These are phyloP conservation scores for Crypturellus tataupa DNA, from an alignment of 2,797 vertebrate species.

Conservation along the genomic window DNA sequence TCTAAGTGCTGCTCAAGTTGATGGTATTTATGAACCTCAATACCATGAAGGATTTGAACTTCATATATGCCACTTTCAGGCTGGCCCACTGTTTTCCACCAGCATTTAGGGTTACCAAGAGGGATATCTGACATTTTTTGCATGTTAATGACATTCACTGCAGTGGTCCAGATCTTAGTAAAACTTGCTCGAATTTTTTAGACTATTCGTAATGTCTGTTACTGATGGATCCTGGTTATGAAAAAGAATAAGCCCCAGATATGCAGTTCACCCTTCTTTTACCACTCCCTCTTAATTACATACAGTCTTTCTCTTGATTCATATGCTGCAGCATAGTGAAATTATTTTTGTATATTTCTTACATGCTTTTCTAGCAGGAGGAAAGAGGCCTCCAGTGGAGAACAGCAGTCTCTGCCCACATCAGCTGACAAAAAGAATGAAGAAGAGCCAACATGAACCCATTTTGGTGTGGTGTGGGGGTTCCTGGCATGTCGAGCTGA, in stretches of 20 bases:
- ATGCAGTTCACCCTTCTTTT: accelerated
- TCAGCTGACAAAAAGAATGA: neutral
- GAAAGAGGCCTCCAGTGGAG: neutral
- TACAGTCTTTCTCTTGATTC: neutral
- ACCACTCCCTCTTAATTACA: neutral
- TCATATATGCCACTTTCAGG: accelerated
- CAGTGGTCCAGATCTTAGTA: accelerated
- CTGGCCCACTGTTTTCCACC: neutral
- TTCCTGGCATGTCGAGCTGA: neutral
- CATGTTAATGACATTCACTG: neutral
- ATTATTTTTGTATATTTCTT: neutral
- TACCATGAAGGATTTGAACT: neutral
- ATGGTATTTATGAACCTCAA: neutral
- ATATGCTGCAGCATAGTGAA: neutral
- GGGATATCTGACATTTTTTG: neutral
- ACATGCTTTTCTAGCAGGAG: neutral
- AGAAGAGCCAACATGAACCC: neutral
- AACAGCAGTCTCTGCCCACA: neutral
- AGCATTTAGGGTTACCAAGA: neutral
- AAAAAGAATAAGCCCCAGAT: neutral
- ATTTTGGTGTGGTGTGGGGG: neutral
- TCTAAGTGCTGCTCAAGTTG: neutral
- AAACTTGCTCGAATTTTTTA: neutral
- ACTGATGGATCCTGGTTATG: neutral
- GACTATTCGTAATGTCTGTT: neutral